Base-by-base conservation (phyloP, 2,113 vertebrate species). In the Scortum barcoo region DNA sequence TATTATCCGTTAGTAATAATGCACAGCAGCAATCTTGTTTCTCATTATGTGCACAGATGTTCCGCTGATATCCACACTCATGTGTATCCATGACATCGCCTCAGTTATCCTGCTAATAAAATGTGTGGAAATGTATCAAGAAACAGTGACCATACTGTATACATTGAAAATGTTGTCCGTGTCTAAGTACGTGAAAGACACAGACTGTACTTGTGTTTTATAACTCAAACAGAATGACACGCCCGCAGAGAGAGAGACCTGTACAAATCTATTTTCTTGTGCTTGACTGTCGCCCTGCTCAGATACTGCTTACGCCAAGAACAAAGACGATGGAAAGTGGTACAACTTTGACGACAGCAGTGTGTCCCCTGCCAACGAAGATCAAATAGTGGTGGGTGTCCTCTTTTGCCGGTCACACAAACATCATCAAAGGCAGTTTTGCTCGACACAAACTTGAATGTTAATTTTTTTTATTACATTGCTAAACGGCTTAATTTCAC, bases 311-410 rank as follows among this genome's bases (percentile, higher is more conserved):
- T 99, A 98, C 61, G 97, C 97, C 51, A 99, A 98, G 95, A 99
- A 97, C 88, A 98, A 98, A 93, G 97, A 99, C 62, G 97, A 99
- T 70, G 95, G 93, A 42, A 99, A 98, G 92, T 99, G 97, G 98
- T 99, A 99, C 96, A 97, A 98, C 95, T 99, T 97, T 86, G 98
- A 99, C 78, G 98, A 99, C 94, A 99, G 97, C 94, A 99, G 97
- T 36, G 97, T 97, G 79, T 99, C 98, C 60, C 92, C 96, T 84
- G 97, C 96, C 71, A 97, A 91, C 60, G 97, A 99, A 89, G 98
- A 99, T 90, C 98, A 99, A 89, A 99, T 99, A 92, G 97, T 99
- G 97, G 98, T 96, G 95, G 98, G 98, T 95, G 76, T 60, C 3
- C 26, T 67, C 14, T 2, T 70, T 63, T 38, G 56, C 84, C 57